phyloP scores from a whole-genome alignment of 2,888 invertebrate species.

The Oeneis ivallda region DNA sequence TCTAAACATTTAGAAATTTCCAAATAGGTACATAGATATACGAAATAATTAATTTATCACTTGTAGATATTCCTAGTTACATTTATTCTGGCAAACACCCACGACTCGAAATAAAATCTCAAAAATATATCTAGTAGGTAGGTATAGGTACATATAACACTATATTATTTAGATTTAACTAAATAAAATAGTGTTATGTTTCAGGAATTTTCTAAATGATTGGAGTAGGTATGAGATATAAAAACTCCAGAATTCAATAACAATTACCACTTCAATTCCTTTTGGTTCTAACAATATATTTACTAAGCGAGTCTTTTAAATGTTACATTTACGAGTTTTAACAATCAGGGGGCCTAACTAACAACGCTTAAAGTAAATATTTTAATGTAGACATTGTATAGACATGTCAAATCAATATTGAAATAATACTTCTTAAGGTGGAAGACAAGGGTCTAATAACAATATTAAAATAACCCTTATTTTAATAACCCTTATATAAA shows the following conservation, averaged over 20 bases:
- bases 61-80: not conserved
- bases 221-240: slow-evolving; percentile 1
- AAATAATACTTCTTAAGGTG: no score
- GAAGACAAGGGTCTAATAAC: no score
- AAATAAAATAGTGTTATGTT: no score
- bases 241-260: slow-evolving; percentile 8
- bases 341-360: no score
- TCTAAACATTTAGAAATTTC: slow-evolving; percentile 14
- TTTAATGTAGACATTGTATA: no score
- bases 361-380: no score
- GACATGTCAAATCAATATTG: no score
- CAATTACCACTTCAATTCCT: slow-evolving; percentile 28
- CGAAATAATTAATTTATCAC: not conserved
- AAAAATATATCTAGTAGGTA: no score
- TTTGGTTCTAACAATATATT: slow-evolving; percentile 30
- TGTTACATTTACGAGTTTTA: slow-evolving; percentile 10
- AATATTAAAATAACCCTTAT: no score
- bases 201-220: slow-evolving; percentile 10
- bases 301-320: slow-evolving; percentile 19
- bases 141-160: no score
- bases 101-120: not conserved
- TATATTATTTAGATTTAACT: no score
- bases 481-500: no score
- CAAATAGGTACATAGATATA: not conserved
- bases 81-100: not conserved